phyloP scores from a whole-genome alignment of 2,113 vertebrate genomes.

The Lycaon pictus region DNA sequence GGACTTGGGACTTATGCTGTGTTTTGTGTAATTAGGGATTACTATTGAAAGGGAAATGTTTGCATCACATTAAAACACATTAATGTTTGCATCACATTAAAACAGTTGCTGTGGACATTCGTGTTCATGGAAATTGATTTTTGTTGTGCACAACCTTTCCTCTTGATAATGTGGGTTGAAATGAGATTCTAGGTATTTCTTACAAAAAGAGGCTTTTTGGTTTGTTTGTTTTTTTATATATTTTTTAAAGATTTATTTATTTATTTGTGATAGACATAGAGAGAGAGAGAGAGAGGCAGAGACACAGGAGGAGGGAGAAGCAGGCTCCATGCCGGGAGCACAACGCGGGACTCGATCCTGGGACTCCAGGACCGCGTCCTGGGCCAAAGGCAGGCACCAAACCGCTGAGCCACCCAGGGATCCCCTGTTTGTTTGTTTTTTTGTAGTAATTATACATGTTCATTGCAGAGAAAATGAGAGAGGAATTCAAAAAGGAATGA shows the following conservation, averaged over 20 bases:
- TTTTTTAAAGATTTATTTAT: no score
- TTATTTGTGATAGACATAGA: no score
- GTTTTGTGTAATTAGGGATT: background rate
- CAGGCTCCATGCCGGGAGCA: no score
- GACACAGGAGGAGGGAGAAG: no score
- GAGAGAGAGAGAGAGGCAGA: no score
- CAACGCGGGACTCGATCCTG: no score
- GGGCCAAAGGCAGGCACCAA: no score
- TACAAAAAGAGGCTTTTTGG: background rate
- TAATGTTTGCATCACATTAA: background rate
- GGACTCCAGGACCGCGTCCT: no score
- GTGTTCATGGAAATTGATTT: background rate
- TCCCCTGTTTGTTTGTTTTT: background rate
- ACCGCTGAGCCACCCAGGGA: no score
- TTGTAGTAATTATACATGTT: constrained; percentile 6
- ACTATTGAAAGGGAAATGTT: background rate
- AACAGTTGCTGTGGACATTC: constrained; percentile 1
- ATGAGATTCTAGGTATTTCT: background rate
- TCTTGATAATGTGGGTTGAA: background rate
- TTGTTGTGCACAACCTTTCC: background rate
- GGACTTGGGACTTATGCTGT: background rate
- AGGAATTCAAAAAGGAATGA: background rate
- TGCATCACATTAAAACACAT: constrained; percentile 10
- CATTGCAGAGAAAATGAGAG: background rate
- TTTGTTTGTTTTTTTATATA: no score